Percentiles rank a stretch among this genome's conserved stretches.
These are phyloP conservation scores for Spermophilus dauricus DNA, from an alignment of 2,113 vertebrate genomes.

Conservation along the genomic window DNA sequence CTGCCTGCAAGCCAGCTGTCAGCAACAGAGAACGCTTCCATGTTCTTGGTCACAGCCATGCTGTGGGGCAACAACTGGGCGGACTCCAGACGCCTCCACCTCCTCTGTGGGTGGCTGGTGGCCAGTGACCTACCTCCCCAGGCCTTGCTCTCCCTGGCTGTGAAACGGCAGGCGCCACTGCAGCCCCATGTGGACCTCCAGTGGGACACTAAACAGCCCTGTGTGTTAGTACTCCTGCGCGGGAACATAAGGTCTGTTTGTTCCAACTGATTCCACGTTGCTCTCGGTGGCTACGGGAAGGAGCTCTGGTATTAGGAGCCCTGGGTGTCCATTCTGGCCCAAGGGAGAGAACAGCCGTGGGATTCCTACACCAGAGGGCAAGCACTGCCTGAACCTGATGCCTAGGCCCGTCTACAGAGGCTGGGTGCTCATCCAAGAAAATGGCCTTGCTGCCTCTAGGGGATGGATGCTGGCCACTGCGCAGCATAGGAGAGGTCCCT, in stretches of 20 bases:
- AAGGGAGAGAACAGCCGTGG: not conserved
- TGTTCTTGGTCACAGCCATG: not conserved
- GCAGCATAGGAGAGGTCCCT: not conserved
- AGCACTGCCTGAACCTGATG: not conserved
- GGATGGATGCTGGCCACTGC: too few species aligned
- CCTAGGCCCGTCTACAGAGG: not conserved
- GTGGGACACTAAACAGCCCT: not conserved
- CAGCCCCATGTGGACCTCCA: not conserved
- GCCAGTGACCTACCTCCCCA: not conserved
- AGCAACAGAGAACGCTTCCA: not conserved
- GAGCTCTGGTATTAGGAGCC: not conserved
- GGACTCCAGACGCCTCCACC: not conserved
- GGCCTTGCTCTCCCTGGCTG: not conserved
- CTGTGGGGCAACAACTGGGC: not conserved
- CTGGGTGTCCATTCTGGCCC: not conserved
- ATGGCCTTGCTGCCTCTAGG: not conserved
- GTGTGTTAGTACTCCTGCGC: fast-evolving
- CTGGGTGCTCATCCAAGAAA: not conserved
- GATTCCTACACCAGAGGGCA: not conserved
- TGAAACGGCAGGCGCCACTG: not conserved
- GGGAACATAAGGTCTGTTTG: not conserved
- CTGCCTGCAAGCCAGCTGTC: not conserved
- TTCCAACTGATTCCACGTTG: not conserved
- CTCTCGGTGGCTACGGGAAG: not conserved
- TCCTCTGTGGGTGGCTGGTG: not conserved